These are phyloP conservation scores for Clitarchus hookeri DNA, from an alignment of 2,888 invertebrate genomes.

Conservation along the genomic window DNA sequence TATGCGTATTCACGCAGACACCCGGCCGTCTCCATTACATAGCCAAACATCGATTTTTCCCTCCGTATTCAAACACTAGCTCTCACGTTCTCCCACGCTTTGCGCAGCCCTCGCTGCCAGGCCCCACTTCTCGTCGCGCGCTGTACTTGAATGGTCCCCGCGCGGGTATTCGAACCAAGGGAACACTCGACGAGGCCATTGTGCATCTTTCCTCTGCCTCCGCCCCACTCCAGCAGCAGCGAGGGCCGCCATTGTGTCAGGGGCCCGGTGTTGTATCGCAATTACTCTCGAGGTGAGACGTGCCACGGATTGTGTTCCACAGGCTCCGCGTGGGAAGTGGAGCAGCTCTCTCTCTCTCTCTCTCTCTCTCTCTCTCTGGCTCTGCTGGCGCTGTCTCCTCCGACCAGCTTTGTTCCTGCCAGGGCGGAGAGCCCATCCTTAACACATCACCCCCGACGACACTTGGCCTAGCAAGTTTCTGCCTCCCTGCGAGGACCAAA, in stretches of 20 bases:
- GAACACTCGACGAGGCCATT: not conserved
- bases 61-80: too few relatives aligned
- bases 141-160: not conserved
- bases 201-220: not conserved
- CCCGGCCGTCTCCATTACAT: too few relatives aligned
- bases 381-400: not conserved
- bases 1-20: too few relatives aligned
- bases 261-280: not conserved
- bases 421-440: too few relatives aligned
- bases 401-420: too few relatives aligned
- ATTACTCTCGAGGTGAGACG: not conserved
- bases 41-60: too few relatives aligned
- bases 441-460: too few relatives aligned
- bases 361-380: not conserved
- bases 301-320: not conserved
- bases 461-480: too few relatives aligned
- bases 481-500: too few relatives aligned
- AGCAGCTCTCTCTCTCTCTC: not conserved
- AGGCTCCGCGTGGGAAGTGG: not conserved
- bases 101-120: too few relatives aligned
- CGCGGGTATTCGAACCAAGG: not conserved
- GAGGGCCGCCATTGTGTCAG: not conserved
- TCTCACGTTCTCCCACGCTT: too few relatives aligned
- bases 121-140: not conserved
- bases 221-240: not conserved